Conservation (phyloP, 2,797 vertebrate genomes). For the Thamnophis elegans region DNA sequence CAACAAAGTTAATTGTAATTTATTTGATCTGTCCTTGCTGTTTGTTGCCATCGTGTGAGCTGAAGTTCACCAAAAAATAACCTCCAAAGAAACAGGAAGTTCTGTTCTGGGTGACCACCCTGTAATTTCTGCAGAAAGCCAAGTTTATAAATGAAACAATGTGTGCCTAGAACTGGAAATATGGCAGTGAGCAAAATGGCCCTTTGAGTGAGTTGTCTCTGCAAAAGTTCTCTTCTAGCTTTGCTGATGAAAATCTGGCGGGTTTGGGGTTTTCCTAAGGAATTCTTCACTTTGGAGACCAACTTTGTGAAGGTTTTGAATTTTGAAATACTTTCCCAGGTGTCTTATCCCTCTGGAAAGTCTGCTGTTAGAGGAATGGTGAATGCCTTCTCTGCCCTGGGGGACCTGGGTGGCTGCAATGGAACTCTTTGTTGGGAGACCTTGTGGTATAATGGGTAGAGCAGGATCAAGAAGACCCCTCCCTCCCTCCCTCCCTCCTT, state of each 20-base stretch:
- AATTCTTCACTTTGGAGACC: neutral
- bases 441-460: neutral
- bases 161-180: neutral
- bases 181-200: slow-evolving; percentile 16
- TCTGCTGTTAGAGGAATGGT: neutral
- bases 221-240: neutral
- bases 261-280: neutral
- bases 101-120: neutral
- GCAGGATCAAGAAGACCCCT: neutral
- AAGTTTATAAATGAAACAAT: neutral
- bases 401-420: neutral
- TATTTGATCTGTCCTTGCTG: slow-evolving; percentile 14
- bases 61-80: neutral
- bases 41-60: neutral
- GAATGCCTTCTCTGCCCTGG: neutral
- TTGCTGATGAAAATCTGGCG: neutral
- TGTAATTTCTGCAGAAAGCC: neutral
- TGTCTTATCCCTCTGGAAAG: neutral
- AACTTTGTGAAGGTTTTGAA: neutral
- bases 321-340: neutral
- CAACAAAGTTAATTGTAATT: neutral
- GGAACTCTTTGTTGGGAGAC: neutral
- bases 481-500: neutral
- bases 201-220: neutral
- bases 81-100: neutral